phyloP scores from a whole-genome alignment of 2,797 vertebrate species.

The Gymnodraco acuticeps region DNA sequence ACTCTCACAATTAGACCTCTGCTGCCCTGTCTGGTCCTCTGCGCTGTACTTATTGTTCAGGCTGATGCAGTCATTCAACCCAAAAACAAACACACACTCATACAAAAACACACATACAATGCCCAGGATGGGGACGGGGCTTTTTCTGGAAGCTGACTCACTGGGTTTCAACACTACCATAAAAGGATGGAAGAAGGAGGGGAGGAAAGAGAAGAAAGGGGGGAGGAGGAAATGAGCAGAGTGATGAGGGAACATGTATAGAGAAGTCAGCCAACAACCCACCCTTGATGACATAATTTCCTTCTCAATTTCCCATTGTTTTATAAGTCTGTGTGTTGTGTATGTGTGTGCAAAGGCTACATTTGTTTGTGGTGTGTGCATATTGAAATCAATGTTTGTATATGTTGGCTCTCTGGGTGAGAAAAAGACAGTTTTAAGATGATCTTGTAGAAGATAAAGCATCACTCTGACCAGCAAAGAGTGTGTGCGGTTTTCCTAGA shows the following conservation, averaged over 20 bases:
- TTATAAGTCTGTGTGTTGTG: constrained; percentile 35
- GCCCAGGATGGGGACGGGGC: constrained; percentile 46
- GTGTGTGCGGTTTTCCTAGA: constrained; percentile 27
- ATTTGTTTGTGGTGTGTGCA: background rate
- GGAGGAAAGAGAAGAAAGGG: constrained; percentile 51
- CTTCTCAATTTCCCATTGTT: constrained; percentile 70
- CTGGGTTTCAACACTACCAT: constrained; percentile 63
- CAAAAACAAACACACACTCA: constrained; percentile 29
- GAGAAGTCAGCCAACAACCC: constrained; percentile 72
- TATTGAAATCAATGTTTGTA: constrained; percentile 10
- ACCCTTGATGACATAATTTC: constrained; percentile 81
- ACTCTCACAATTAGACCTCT: constrained; percentile 30
- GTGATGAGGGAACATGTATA: constrained; percentile 68
- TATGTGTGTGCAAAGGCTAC: background rate
- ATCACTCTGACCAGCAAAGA: constrained; percentile 8
- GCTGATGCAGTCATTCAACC: constrained; percentile 48
- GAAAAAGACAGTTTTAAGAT: constrained; percentile 9
- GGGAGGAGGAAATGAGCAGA: constrained; percentile 70
- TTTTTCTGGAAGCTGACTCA: constrained; percentile 81
- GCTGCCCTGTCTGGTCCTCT: constrained; percentile 34
- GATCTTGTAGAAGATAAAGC: constrained; percentile 27
- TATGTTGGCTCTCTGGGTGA: background rate
- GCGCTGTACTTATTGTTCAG: constrained; percentile 50
- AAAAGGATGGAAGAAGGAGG: constrained; percentile 73
- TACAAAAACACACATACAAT: constrained; percentile 27